Evolutionary conservation across 2,888 invertebrate species (phyloP), one percentile per base, ranked within the genome.

Genomic region (Microplitis manilae): DNA sequence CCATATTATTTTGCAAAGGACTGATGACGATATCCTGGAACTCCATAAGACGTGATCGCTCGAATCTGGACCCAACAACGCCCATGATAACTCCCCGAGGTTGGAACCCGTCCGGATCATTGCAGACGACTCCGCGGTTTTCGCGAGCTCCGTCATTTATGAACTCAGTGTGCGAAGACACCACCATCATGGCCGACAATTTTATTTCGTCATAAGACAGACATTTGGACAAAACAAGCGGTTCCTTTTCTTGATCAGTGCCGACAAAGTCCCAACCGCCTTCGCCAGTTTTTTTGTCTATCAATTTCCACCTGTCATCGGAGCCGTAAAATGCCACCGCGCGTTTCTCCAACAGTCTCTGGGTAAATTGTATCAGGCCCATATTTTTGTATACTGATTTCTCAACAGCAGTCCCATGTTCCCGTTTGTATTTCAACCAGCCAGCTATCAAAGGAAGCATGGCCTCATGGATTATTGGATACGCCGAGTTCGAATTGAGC

Each of bases 391-490:
- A 94, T 39, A 93, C 85, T 0, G 90, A 87, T 73, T 91, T 92
- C 84, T 93, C 93, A 81, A 92, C 90, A 5, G 85, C 81, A 39
- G 91, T 91, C 7, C 89, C 89, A 62, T 87, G 79, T 79, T 91
- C 90, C 77, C 88, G 90, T 88, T 94, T 94, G 85, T 93, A 92
- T 79, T 93, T 92, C 72, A 95, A 90, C 87, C 94, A 95, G 78
- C 92, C 91, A 6, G 93, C 91, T 86, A 93, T 93, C 2, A 95
- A 88, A 1, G 92, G 88, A 2, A 95, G 80, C 7, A 93, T 93
- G 71, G 93, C 91, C 85, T 94, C 94, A 82, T 95, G 95, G 79
- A 95, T 91, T 1, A 95, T 80, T 0, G 95, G 94, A 86, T 95
- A 95, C 0, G 92, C 93, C 0, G 94, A 94, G 79, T 88, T 88